A percentile compares a stretch with the other conserved stretches of the same genome.
These are phyloP conservation scores for Harpalus rubripes DNA, from an alignment of 2,888 invertebrate genomes.

Conservation along the genomic window DNA sequence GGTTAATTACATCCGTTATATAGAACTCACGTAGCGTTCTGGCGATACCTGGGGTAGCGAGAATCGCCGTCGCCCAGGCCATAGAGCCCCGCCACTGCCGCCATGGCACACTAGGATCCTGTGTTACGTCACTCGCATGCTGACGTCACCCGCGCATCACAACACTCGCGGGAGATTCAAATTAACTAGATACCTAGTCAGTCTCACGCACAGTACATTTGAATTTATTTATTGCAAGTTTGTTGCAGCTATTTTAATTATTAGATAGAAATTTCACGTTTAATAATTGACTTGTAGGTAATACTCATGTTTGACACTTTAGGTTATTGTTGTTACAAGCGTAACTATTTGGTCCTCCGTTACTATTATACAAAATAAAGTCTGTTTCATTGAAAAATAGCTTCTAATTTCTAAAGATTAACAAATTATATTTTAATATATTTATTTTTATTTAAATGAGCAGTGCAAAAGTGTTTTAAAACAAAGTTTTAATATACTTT, in stretches of 20 bases:
- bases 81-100: constrained; percentile 89
- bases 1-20: constrained; percentile 56
- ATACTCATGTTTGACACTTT: constrained; percentile 50
- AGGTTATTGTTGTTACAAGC: constrained; percentile 26
- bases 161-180: constrained; percentile 11
- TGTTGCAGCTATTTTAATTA: not conserved
- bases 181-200: not conserved
- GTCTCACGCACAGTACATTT: constrained; percentile 23
- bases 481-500: not conserved
- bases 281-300: constrained; percentile 44
- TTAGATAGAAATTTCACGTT: constrained; percentile 32
- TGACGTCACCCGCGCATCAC: constrained; percentile 48
- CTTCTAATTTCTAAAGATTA: no score
- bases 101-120: constrained; percentile 78
- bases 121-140: constrained; percentile 54
- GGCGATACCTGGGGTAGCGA: constrained; percentile 73
- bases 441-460: not conserved
- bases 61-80: constrained; percentile 88
- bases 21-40: constrained; percentile 66
- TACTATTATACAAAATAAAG: not conserved
- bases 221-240: constrained; percentile 12
- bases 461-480: not conserved
- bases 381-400: constrained; percentile 7
- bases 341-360: constrained; percentile 42
- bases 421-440: not conserved